phyloP scores from a whole-genome alignment of 2,797 vertebrate genomes.

The Scleropages formosus region DNA sequence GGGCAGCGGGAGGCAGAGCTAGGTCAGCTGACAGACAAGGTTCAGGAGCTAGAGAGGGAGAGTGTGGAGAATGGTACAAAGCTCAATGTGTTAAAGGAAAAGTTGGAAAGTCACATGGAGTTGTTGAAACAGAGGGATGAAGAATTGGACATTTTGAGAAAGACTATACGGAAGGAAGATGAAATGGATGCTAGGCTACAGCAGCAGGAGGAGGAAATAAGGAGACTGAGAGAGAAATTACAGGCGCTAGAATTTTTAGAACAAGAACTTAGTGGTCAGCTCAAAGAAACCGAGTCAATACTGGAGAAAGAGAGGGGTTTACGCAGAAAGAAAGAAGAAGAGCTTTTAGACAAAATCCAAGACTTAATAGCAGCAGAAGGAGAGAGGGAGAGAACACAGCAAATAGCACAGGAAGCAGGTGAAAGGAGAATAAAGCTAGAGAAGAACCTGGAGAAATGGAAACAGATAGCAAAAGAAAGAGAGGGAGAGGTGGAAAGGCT shows the following conservation, averaged over 20 bases:
- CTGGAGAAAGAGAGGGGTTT: conserved; percentile 53
- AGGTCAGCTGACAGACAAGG: conserved; percentile 24
- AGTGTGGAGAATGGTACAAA: conserved; percentile 12
- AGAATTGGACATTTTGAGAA: conserved; percentile 38
- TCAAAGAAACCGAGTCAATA: conserved; percentile 47
- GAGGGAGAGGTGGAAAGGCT: conserved; percentile 45
- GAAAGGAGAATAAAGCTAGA: conserved; percentile 38
- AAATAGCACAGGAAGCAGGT: conserved; percentile 28
- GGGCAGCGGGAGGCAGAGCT: conserved; percentile 27
- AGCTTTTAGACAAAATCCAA: conserved; percentile 45
- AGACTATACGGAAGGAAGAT: conserved; percentile 48
- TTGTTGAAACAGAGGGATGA: conserved; percentile 35
- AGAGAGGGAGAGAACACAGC: conserved; percentile 48
- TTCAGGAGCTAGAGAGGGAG: conserved; percentile 30
- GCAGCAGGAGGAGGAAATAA: conserved; percentile 56
- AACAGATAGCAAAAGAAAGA: conserved; percentile 59
- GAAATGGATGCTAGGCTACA: conserved; percentile 53
- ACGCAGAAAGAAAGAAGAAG: conserved; percentile 48
- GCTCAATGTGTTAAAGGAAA: conserved; percentile 26
- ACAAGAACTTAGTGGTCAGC: conserved; percentile 15
- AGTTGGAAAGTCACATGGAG: conserved; percentile 32
- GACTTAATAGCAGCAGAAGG: conserved; percentile 55
- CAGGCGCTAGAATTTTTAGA: conserved; percentile 29
- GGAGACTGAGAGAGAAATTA: conserved; percentile 41
- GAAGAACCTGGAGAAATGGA: conserved; percentile 47